Conservation (phyloP, 2,113 vertebrate genomes). For the Channa maculata region DNA sequence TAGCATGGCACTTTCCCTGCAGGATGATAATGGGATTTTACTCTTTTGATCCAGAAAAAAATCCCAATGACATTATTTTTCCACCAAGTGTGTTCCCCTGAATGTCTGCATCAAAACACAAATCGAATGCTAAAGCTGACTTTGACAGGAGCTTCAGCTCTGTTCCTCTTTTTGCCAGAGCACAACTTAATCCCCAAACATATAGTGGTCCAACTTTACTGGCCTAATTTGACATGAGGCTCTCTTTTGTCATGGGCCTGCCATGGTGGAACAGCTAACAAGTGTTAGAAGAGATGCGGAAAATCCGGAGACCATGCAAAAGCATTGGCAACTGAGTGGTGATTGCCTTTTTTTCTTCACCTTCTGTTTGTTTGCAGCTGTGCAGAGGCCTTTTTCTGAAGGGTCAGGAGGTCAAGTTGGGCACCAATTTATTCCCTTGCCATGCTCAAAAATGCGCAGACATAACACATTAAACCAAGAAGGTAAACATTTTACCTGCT, state of each 20-base stretch:
- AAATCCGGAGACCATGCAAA: constrained; percentile 62
- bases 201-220: constrained; percentile 58
- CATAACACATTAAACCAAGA: constrained; percentile 36
- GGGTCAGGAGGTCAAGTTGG: constrained; percentile 76
- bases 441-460: constrained; percentile 65
- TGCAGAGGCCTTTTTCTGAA: constrained; percentile 38
- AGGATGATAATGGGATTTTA: constrained; percentile 38
- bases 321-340: constrained; percentile 42
- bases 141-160: constrained; percentile 51
- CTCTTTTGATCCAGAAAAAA: constrained; percentile 4
- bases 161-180: constrained; percentile 29
- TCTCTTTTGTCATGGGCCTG: constrained; percentile 61
- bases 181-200: constrained; percentile 60
- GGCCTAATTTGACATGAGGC: constrained; percentile 57
- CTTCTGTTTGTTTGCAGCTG: constrained; percentile 34
- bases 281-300: constrained; percentile 67
- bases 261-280: constrained; percentile 60
- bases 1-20: constrained; percentile 14
- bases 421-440: constrained; percentile 72
- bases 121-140: constrained; percentile 39
- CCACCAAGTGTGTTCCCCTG: background rate
- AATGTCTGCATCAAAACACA: constrained; percentile 47
- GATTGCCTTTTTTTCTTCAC: constrained; percentile 56
- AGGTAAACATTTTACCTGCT: constrained; percentile 34
- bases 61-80: background rate